A percentile compares a stretch with the other conserved stretches of the same genome.
Evolutionary conservation across 2,113 vertebrate species (phyloP).

Genomic region (Melanerpes aurifrons): DNA sequence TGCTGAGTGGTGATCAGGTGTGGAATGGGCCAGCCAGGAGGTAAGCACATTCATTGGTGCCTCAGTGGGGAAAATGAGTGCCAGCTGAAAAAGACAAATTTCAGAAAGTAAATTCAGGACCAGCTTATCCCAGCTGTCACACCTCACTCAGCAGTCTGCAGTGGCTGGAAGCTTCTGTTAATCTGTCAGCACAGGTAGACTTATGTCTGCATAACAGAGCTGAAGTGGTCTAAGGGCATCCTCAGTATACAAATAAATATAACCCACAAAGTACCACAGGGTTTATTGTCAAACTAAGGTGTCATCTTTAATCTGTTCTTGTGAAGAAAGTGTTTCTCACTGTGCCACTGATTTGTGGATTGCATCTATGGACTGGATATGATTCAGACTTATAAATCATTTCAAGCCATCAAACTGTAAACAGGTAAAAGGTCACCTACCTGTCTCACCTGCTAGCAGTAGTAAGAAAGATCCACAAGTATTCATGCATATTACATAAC

Average conservation of each 20-base stretch:
- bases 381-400: neutral
- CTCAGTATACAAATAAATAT: rapidly evolving
- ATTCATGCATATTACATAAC: neutral
- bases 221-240: rapidly evolving
- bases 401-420: neutral
- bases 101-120: neutral
- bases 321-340: neutral
- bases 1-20: neutral
- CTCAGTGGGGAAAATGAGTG: neutral
- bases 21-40: neutral
- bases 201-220: neutral
- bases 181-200: neutral
- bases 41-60: neutral
- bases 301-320: neutral
- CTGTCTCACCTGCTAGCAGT: neutral
- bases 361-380: neutral
- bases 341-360: neutral
- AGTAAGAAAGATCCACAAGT: neutral
- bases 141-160: neutral
- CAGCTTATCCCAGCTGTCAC: neutral
- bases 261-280: neutral
- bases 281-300: neutral
- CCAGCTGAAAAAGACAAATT: neutral
- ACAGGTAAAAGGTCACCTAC: neutral
- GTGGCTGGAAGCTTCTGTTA: neutral